Evolutionary conservation across 2,797 vertebrate genomes (phyloP).

Genomic region (Gymnopithys bicolor): DNA sequence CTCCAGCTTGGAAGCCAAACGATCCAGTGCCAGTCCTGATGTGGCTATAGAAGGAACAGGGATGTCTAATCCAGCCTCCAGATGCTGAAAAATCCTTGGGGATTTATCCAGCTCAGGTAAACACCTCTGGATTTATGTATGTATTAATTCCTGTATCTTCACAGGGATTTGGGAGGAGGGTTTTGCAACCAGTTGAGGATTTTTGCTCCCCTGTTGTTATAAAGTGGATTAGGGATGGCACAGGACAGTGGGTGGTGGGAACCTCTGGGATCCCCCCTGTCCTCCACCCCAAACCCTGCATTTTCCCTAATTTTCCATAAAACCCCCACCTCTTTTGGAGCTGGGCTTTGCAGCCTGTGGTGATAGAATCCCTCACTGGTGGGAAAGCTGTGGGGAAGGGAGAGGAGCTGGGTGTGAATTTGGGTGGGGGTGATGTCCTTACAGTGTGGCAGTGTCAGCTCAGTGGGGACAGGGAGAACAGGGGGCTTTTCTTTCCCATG

Average conservation of each 20-base stretch:
- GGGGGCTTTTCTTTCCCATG: not conserved
- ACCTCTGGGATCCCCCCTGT: fast-evolving
- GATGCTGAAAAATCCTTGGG: not conserved
- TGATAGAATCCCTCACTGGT: not conserved
- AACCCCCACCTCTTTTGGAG: not conserved
- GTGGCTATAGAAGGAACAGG: not conserved
- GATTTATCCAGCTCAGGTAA: constrained; percentile 18
- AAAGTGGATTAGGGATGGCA: not conserved
- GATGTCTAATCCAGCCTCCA: not conserved
- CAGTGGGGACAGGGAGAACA: not conserved
- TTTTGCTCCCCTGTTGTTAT: not conserved
- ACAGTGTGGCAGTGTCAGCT: not conserved
- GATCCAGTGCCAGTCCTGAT: not conserved
- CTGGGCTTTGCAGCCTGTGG: not conserved
- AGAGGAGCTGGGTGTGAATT: not conserved
- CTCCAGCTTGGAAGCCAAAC: not conserved
- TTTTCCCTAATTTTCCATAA: not conserved
- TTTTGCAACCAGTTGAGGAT: not conserved
- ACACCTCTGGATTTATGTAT: not conserved
- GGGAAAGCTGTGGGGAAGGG: fast-evolving
- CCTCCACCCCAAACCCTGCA: not conserved
- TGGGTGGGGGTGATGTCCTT: not conserved
- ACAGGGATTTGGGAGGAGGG: not conserved
- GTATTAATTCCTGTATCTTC: not conserved
- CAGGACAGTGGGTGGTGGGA: fast-evolving